These are phyloP conservation scores for Nezara viridula DNA, from an alignment of 2,888 invertebrate species.

Conservation along the genomic window DNA sequence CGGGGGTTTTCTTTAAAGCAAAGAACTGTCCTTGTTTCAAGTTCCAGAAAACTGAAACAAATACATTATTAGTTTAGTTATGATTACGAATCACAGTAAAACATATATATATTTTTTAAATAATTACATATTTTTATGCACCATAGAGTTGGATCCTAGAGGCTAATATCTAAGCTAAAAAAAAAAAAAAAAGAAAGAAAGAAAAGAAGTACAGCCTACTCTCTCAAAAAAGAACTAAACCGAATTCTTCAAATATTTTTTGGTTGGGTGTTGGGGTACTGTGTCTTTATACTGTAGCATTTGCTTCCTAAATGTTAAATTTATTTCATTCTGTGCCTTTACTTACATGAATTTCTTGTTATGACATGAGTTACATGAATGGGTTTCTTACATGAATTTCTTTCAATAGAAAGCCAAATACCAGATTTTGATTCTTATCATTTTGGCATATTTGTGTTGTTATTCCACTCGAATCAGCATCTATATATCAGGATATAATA, in stretches of 20 bases:
- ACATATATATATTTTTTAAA: neutral
- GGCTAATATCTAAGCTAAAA: neutral
- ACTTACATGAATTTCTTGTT: too few species aligned
- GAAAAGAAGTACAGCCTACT: neutral
- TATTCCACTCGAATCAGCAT: neutral
- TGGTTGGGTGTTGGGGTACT: too few species aligned
- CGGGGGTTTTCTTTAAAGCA: too few species aligned
- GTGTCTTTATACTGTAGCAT: too few species aligned
- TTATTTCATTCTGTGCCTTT: too few species aligned
- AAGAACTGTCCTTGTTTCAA: neutral
- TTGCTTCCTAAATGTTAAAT: too few species aligned
- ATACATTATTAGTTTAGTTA: neutral
- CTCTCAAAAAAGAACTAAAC: neutral
- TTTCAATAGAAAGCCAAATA: neutral
- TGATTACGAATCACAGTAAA: too few species aligned
- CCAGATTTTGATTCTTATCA: neutral
- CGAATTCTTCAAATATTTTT: too few species aligned
- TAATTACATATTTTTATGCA: neutral
- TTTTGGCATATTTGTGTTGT: neutral
- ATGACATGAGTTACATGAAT: too few species aligned
- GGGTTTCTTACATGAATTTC: neutral
- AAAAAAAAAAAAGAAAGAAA: neutral
- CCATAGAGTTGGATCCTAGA: neutral
- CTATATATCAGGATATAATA: too few species aligned
- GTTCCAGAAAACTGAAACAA: conserved; percentile 3